A percentile compares a stretch with the other conserved stretches of the same genome.
These are phyloP conservation scores for Bufo gargarizans DNA, from an alignment of 2,113 vertebrate species.

Conservation along the genomic window DNA sequence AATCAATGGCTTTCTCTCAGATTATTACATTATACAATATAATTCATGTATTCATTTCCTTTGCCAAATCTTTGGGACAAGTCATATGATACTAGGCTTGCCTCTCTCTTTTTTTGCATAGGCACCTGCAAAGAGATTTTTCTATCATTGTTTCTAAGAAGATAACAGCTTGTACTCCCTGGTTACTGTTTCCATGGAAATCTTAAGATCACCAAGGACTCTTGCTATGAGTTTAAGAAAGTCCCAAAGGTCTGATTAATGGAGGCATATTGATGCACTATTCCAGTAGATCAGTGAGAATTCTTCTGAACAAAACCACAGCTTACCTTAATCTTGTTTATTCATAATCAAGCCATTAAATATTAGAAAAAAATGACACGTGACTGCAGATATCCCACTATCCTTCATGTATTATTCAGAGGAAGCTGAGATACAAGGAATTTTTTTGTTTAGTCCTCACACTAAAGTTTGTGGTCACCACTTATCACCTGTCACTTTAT, in stretches of 20 bases:
- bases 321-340: conserved; percentile 49
- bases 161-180: conserved; percentile 61
- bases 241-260: conserved; percentile 41
- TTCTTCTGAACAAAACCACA: conserved; percentile 20
- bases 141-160: conserved; percentile 52
- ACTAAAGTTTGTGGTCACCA: not conserved
- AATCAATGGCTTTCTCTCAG: not conserved
- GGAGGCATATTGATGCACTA: conserved; percentile 33
- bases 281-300: conserved; percentile 10
- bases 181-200: conserved; percentile 63
- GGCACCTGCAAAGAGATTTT: conserved; percentile 25
- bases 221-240: conserved; percentile 31
- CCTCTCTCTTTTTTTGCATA: not conserved
- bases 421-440: not conserved
- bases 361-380: not conserved
- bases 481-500: not conserved
- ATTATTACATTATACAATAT: not conserved
- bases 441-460: not conserved
- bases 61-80: not conserved
- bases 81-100: not conserved
- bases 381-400: not conserved
- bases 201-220: conserved; percentile 49
- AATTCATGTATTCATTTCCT: not conserved
- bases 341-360: not conserved
- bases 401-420: not conserved